A percentile compares a stretch with the other conserved stretches of the same genome.
Conservation (phyloP, 2,888 invertebrate genomes). For the Orthonychiurus folsomi region DNA sequence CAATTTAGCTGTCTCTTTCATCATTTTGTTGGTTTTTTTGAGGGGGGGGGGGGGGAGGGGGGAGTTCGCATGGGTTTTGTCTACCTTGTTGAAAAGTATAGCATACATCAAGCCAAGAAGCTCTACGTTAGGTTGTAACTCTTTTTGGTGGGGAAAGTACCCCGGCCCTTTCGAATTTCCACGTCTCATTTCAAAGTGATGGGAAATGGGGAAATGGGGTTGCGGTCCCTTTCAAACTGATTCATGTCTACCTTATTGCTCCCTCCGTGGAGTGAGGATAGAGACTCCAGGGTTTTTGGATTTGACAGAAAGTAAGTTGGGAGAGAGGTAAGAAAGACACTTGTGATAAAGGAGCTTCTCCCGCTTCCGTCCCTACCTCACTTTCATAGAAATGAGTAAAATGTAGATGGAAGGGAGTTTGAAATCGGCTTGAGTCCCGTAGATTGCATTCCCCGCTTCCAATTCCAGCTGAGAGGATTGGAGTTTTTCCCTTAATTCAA, state of each 20-base stretch:
- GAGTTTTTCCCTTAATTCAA: slow-evolving; percentile 1
- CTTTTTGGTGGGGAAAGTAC: too few relatives aligned
- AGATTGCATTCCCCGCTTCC: not conserved
- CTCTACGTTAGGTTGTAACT: too few relatives aligned
- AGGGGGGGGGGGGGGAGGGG: too few relatives aligned
- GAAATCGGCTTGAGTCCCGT: not conserved
- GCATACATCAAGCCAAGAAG: too few relatives aligned
- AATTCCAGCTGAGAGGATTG: not conserved
- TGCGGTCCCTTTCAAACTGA: not conserved
- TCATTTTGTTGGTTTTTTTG: slow-evolving; percentile 15
- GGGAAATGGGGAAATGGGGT: not conserved
- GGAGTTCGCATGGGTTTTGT: too few relatives aligned
- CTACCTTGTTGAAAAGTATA: too few relatives aligned
- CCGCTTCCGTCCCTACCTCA: not conserved
- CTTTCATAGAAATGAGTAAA: not conserved
- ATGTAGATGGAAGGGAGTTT: not conserved
- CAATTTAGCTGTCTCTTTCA: slow-evolving; percentile 15
- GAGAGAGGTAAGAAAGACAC: not conserved
- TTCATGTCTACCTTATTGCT: too few relatives aligned
- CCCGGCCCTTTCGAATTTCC: too few relatives aligned
- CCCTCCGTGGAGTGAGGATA: not conserved
- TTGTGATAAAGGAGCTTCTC: not conserved
- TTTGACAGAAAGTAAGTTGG: not conserved
- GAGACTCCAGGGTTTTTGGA: not conserved
- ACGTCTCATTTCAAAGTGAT: not conserved